These are phyloP conservation scores for Aphodius granarius DNA, from an alignment of 2,888 invertebrate species.

Conservation along the genomic window DNA sequence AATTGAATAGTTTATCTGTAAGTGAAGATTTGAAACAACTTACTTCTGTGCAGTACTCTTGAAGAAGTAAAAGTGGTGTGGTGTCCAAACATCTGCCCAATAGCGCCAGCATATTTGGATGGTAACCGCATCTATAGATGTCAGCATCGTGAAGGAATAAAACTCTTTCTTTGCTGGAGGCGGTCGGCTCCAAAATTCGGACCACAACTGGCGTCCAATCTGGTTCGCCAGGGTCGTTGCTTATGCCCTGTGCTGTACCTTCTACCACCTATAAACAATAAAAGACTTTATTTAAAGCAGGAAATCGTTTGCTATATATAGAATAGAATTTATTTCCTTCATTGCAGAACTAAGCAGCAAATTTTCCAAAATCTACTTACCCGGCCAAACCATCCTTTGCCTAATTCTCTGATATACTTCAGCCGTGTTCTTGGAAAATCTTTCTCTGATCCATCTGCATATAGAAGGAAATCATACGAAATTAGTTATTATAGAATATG, in stretches of 20 bases:
- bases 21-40: too few relatives aligned
- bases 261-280: conserved; percentile 67
- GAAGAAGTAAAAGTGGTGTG: conserved; percentile 76
- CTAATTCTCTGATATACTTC: conserved; percentile 80
- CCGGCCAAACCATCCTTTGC: conserved; percentile 84
- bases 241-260: conserved; percentile 67
- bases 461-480: conserved; percentile 22
- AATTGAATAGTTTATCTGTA: background rate
- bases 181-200: conserved; percentile 77
- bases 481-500: background rate
- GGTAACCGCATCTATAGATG: conserved; percentile 69
- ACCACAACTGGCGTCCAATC: conserved; percentile 69
- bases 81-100: conserved; percentile 77
- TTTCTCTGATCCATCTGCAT: conserved; percentile 56
- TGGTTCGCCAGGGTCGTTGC: conserved; percentile 42
- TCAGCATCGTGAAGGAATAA: conserved; percentile 77
- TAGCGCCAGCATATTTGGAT: conserved; percentile 72
- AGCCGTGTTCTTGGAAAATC: conserved; percentile 76
- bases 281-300: conserved; percentile 4
- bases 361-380: conserved; percentile 52
- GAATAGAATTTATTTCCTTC: too few relatives aligned
- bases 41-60: conserved; percentile 74
- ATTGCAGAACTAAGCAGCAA: too few relatives aligned
- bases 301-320: too few relatives aligned
- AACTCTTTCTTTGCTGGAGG: conserved; percentile 73